phyloP scores from a whole-genome alignment of 2,113 vertebrate genomes.

The Puntigrus tetrazona region DNA sequence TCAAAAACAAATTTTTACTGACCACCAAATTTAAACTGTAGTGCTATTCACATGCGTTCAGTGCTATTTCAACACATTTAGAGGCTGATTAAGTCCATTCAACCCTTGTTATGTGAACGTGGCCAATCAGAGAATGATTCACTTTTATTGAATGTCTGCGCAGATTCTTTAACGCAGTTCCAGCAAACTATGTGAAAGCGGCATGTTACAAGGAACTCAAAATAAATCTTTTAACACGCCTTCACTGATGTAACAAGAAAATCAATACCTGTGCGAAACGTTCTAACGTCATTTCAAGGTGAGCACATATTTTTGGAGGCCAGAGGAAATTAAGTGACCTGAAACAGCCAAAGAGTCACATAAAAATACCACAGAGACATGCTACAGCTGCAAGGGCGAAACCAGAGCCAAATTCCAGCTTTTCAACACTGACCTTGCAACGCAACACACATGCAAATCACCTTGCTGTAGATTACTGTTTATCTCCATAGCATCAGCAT shows the following conservation, averaged over 20 bases:
- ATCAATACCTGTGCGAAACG: neutral
- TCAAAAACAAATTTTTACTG: neutral
- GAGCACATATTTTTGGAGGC: neutral
- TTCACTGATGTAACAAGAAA: slow-evolving; percentile 18
- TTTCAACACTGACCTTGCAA: slow-evolving; percentile 5
- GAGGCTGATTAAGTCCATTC: neutral
- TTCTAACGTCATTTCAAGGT: too few species aligned
- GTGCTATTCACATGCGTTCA: neutral
- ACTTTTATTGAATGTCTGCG: neutral
- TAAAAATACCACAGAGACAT: neutral
- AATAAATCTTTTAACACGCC: neutral
- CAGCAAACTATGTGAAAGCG: neutral
- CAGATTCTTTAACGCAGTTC: neutral
- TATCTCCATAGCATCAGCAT: slow-evolving; percentile 17
- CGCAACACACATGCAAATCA: neutral
- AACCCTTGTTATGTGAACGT: neutral
- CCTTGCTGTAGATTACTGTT: neutral
- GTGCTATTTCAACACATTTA: neutral
- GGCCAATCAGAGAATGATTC: neutral
- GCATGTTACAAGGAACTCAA: neutral
- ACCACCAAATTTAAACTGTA: neutral
- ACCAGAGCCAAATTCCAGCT: neutral
- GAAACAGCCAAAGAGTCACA: neutral
- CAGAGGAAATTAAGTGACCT: neutral
- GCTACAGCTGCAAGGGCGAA: neutral